These are phyloP conservation scores for Hypolimnas misippus DNA, from an alignment of 2,888 invertebrate species.

Conservation along the genomic window DNA sequence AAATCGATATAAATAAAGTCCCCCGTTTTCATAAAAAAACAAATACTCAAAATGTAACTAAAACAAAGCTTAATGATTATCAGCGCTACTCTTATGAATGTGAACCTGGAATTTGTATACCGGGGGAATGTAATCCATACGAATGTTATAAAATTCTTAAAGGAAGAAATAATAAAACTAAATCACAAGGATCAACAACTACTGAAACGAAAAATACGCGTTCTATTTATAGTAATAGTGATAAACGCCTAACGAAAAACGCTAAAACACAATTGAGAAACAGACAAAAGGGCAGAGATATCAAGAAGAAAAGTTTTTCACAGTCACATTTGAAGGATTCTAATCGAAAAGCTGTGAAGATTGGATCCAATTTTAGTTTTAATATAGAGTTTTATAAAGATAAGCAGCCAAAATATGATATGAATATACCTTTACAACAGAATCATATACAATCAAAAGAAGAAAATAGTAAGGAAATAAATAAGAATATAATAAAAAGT, in stretches of 20 bases:
- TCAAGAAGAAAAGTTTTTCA: background rate
- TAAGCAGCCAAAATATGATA: conserved; percentile 20
- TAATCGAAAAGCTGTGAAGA: conserved; percentile 39
- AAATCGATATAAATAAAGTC: conserved; percentile 18
- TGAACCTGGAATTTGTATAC: conserved; percentile 54
- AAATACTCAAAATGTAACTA: conserved; percentile 18
- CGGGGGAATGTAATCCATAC: conserved; percentile 53
- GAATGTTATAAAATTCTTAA: conserved; percentile 51
- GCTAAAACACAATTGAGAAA: conserved; percentile 1
- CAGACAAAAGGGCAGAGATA: background rate
- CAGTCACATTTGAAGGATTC: background rate
- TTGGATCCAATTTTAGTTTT: conserved; percentile 46
- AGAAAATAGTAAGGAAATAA: background rate
- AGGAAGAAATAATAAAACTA: conserved; percentile 42
- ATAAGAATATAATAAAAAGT: background rate
- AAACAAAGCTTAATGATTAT: background rate
- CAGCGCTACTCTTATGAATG: conserved; percentile 50
- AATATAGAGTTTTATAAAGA: conserved; percentile 45
- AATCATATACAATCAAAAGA: background rate
- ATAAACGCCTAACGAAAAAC: background rate
- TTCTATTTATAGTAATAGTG: background rate
- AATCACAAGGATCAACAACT: background rate
- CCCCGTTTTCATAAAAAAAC: conserved; percentile 42
- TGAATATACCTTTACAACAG: background rate
- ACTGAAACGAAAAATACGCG: background rate